Conservation (phyloP, 1,140 invertebrate species). For the Drosophila pallidifrons region DNA sequence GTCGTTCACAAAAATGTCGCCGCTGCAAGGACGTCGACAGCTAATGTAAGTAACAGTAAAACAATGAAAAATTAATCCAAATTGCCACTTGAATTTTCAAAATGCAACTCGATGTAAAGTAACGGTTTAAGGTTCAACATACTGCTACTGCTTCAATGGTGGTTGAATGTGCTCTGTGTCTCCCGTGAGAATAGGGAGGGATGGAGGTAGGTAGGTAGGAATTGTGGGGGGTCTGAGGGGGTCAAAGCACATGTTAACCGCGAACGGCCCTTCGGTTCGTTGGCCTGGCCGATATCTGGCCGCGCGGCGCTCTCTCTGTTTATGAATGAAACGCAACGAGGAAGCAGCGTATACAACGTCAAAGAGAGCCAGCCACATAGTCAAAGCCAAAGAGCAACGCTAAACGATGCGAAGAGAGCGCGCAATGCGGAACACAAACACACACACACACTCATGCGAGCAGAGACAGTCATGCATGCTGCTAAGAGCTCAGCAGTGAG, state of each 20-base stretch:
- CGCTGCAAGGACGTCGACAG: constrained; percentile 72
- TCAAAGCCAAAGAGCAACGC: constrained; percentile 16
- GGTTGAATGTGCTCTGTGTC: constrained; percentile 9
- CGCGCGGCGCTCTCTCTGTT: constrained; percentile 67
- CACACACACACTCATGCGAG: constrained; percentile 4
- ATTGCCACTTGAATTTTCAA: neutral
- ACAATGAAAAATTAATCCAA: neutral
- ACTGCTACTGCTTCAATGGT: constrained; percentile 22
- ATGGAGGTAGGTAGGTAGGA: too few relatives aligned
- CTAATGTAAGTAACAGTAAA: constrained; percentile 62
- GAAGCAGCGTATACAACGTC: constrained; percentile 60
- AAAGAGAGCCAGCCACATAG: constrained; percentile 27
- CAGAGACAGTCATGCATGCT: constrained; percentile 9
- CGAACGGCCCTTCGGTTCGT: constrained; percentile 64
- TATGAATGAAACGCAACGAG: constrained; percentile 82
- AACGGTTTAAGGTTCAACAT: constrained; percentile 38
- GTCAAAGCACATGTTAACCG: constrained; percentile 60
- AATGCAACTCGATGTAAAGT: constrained; percentile 5
- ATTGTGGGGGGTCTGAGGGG: neutral
- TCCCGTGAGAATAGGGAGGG: too few relatives aligned
- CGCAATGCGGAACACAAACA: constrained; percentile 50
- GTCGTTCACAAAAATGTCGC: constrained; percentile 74
- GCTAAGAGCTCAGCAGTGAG: constrained; percentile 8
- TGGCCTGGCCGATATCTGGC: constrained; percentile 76
- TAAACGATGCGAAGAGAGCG: constrained; percentile 30